Evolutionary conservation across 2,113 vertebrate species (phyloP).

Genomic region (Rhinichthys klamathensis): DNA sequence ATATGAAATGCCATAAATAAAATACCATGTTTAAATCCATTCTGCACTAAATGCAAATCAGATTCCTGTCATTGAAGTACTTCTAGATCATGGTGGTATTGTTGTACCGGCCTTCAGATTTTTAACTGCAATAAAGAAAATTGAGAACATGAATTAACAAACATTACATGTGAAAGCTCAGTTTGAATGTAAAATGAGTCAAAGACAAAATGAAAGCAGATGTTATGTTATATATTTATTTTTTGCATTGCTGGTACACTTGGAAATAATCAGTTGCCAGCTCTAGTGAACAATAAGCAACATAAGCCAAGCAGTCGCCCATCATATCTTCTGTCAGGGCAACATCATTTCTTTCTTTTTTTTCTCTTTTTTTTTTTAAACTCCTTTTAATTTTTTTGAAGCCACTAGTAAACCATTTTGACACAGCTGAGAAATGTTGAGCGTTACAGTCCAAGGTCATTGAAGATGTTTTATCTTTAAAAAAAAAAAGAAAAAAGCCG

Average conservation of each 20-base stretch:
- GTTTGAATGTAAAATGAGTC: neutral
- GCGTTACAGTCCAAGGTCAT: constrained; percentile 85
- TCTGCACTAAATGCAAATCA: neutral
- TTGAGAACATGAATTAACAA: neutral
- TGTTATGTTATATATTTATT: constrained; percentile 60
- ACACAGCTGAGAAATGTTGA: constrained; percentile 87
- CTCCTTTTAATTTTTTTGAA: constrained; percentile 60
- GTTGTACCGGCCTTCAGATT: neutral
- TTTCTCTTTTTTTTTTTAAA: neutral
- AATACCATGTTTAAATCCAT: neutral
- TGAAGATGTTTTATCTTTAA: constrained; percentile 62
- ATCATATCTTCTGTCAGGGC: constrained; percentile 71
- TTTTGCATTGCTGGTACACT: constrained; percentile 83
- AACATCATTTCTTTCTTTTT: constrained; percentile 61
- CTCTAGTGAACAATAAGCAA: constrained; percentile 81
- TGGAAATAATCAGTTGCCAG: constrained; percentile 80
- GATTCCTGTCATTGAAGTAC: neutral
- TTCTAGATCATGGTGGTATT: no score
- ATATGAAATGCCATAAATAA: neutral
- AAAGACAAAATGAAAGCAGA: constrained; percentile 66
- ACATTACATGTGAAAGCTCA: neutral
- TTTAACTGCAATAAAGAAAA: neutral
- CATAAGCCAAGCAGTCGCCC: constrained; percentile 76
- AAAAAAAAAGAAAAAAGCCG: constrained; percentile 77
- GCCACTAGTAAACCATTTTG: constrained; percentile 87